Evolutionary conservation across 2,113 vertebrate genomes (phyloP).

Genomic region (Brachionichthys hirsutus): DNA sequence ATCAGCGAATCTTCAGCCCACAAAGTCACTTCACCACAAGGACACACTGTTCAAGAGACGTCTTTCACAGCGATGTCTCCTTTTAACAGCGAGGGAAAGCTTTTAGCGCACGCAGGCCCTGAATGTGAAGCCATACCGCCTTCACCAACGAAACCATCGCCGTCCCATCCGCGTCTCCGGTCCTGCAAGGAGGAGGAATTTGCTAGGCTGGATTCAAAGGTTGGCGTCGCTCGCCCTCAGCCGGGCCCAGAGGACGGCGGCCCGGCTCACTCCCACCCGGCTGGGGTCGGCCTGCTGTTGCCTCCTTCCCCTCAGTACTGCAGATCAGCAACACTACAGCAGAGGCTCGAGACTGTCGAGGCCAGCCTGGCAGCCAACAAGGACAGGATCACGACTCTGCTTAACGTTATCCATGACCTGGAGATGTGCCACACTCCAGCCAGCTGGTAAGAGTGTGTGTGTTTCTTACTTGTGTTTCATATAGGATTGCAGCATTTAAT

Average conservation of each 20-base stretch:
- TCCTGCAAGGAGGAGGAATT: slow-evolving; percentile 30
- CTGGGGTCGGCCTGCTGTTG: slow-evolving; percentile 47
- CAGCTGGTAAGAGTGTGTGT: slow-evolving; percentile 62
- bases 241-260: slow-evolving; percentile 35
- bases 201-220: slow-evolving; percentile 19
- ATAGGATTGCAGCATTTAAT: background rate
- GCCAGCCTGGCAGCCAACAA: slow-evolving; percentile 77
- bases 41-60: slow-evolving; percentile 14
- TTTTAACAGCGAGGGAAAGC: slow-evolving; percentile 13
- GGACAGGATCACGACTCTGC: slow-evolving; percentile 74
- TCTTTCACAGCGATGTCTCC: slow-evolving; percentile 8
- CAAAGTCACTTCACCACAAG: slow-evolving; percentile 12
- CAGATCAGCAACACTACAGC: slow-evolving; percentile 63
- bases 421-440: slow-evolving; percentile 69
- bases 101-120: background rate
- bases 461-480: too few relatives aligned
- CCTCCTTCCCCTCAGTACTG: slow-evolving; percentile 60
- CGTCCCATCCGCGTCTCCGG: slow-evolving; percentile 17
- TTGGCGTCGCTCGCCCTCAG: slow-evolving; percentile 15
- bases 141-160: slow-evolving; percentile 33
- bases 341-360: slow-evolving; percentile 72
- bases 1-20: slow-evolving; percentile 3
- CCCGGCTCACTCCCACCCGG: slow-evolving; percentile 68
- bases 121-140: slow-evolving; percentile 27
- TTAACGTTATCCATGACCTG: slow-evolving; percentile 80